Conservation (phyloP, 2,888 invertebrate genomes). For the Candidula unifasciata region DNA sequence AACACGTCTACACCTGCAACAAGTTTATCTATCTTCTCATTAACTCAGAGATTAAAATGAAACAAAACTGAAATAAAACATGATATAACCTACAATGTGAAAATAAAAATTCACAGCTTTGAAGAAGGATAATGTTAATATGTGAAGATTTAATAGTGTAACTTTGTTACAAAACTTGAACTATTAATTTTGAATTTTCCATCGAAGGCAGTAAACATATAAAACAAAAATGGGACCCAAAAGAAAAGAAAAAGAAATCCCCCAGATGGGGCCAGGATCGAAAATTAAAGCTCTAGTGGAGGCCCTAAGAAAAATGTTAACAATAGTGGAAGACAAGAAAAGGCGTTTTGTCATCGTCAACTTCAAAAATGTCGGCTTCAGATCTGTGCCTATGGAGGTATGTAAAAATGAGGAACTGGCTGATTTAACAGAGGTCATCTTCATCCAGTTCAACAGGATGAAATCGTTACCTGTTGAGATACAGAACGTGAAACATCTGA, state of each 20-base stretch:
- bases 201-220: not conserved
- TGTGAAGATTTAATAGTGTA: too few species aligned
- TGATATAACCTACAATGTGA: too few species aligned
- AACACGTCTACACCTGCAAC: too few species aligned
- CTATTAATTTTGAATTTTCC: too few species aligned
- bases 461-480: conserved; percentile 73
- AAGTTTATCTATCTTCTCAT: too few species aligned
- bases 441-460: conserved; percentile 73
- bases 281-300: conserved; percentile 73
- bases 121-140: too few species aligned
- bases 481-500: conserved; percentile 65
- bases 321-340: conserved; percentile 60
- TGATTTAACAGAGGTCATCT: conserved; percentile 62
- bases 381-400: conserved; percentile 70
- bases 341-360: conserved; percentile 59
- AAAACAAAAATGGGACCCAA: conserved; percentile 55
- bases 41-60: too few species aligned
- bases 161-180: too few species aligned
- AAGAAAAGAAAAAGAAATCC: conserved; percentile 72
- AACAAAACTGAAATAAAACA: too few species aligned
- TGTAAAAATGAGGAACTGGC: conserved; percentile 74
- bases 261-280: conserved; percentile 76
- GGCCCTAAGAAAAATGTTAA: conserved; percentile 63
- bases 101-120: too few species aligned
- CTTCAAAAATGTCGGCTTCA: conserved; percentile 67